Percentiles rank a stretch among this genome's conserved stretches.
These are phyloP conservation scores for Catalaphyllia jardinei DNA, from an alignment of 64 coral and sea anemone genomes.

Conservation along the genomic window DNA sequence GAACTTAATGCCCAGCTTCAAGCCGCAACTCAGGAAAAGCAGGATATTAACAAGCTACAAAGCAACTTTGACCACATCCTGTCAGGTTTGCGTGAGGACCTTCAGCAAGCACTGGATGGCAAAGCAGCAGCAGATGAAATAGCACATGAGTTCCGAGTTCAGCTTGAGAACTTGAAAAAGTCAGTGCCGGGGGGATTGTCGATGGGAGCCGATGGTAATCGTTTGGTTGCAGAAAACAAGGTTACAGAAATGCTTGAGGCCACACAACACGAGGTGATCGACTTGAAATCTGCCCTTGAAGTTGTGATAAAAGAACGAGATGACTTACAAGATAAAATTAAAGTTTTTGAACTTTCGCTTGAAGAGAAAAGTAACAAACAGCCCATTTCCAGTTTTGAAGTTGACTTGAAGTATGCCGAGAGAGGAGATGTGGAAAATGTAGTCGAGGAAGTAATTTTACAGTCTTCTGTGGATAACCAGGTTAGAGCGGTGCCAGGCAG, in stretches of 20 bases:
- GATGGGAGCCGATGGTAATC: background rate
- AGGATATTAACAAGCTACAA: slow-evolving; percentile 68
- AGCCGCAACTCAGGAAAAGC: slow-evolving; percentile 44
- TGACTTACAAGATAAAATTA: slow-evolving; percentile 7
- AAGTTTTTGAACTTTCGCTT: background rate
- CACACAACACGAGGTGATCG: slow-evolving; percentile 12
- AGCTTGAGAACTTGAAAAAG: slow-evolving; percentile 56
- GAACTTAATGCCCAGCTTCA: slow-evolving; percentile 37
- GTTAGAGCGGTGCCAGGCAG: background rate
- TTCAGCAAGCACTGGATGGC: slow-evolving; percentile 73
- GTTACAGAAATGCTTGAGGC: slow-evolving; percentile 18
- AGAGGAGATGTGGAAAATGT: background rate
- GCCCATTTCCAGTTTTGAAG: background rate
- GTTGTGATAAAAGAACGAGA: slow-evolving; percentile 12
- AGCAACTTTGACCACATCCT: slow-evolving; percentile 88
- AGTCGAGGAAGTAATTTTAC: slow-evolving; percentile 12
- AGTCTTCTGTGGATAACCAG: slow-evolving; percentile 15
- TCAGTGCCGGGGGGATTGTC: background rate
- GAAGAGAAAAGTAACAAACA: slow-evolving; percentile 2
- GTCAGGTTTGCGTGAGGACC: slow-evolving; percentile 86
- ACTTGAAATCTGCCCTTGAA: slow-evolving; percentile 8
- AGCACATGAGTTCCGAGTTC: slow-evolving; percentile 80
- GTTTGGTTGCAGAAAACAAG: background rate
- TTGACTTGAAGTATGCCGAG: background rate
- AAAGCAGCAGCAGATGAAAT: slow-evolving; percentile 78